Evolutionary conservation across 1,140 invertebrate genomes (phyloP).

Genomic region (Cryptotermes secundus): DNA sequence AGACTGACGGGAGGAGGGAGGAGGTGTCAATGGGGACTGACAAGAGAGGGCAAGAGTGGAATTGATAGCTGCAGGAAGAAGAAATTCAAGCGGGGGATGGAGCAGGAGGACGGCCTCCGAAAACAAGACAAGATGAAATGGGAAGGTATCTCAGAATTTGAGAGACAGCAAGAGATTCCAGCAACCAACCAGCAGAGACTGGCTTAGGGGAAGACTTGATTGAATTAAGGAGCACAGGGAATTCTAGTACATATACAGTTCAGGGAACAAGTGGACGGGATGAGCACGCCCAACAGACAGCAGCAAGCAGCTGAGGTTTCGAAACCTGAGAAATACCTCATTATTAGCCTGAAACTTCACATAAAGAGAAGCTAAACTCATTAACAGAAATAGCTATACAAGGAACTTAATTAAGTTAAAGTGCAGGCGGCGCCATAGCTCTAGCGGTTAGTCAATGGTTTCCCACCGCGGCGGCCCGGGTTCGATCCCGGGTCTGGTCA

Average conservation of each 20-base stretch:
- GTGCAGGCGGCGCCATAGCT: too few relatives aligned
- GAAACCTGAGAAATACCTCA: background rate
- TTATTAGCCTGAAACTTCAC: background rate
- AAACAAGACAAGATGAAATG: background rate
- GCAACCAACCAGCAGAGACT: background rate
- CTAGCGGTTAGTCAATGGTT: too few relatives aligned
- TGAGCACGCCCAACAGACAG: background rate
- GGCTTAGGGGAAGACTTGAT: background rate
- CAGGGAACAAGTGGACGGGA: constrained; percentile 2
- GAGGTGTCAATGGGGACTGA: background rate
- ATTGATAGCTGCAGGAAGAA: background rate
- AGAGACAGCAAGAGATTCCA: background rate
- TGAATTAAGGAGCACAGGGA: constrained; percentile 1
- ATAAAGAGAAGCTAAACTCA: background rate
- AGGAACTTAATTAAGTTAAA: background rate
- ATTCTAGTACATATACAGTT: background rate
- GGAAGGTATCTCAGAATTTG: background rate
- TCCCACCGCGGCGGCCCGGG: too few relatives aligned
- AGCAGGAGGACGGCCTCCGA: background rate
- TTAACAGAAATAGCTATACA: constrained; percentile 8
- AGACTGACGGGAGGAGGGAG: background rate
- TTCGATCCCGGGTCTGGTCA: too few relatives aligned
- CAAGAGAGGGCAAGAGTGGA: background rate
- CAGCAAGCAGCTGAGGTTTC: constrained; percentile 9
- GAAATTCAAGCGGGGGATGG: background rate